Base-by-base conservation (phyloP, 2,113 vertebrate species). In the Phalacrocorax brasilianus region DNA sequence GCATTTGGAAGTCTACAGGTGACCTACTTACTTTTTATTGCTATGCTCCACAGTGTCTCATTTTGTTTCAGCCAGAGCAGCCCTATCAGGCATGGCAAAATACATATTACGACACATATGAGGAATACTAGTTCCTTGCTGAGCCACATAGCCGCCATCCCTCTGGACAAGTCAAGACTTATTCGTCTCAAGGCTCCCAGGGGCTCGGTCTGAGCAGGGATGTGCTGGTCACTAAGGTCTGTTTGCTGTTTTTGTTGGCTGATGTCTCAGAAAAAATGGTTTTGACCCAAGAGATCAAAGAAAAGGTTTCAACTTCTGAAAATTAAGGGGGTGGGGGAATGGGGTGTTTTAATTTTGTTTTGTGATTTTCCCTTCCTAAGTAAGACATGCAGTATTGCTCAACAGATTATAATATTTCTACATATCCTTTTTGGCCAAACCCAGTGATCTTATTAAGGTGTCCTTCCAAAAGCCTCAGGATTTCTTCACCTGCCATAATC, bases 351-450 rank as follows among this genome's bases (percentile, higher is more conserved):
- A 45, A 68, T 80, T 77, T 65, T 67, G 16, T 62, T 85, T 38
- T 24, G 38, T 56, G 56, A 78, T 89, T 82, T 87, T 62, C 9
- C 28, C 20, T 5, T 90, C 58, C 53, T 89, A 73, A 28, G 42
- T 80, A 47, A 94, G 90, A 85, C 66, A 75, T 16, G 35, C 14
- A 40, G 27, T 63, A 58, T 95, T 96, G 49, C 91, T 92, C 53
- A 95, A 91, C 28, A 27, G 20, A 92, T 92, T 95, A 66, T 85
- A 27, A 11, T 78, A 93, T 88, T 94, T 94, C 89, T 92, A 73
- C 58, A 62, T 70, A 80, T 8, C 22, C n/a, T 52, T 93, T 91
- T 73, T 88, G 78, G 82, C 88, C 58, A 94, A 94, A 91, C 40
- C 30, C 28, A 58, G 17, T 18, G 45, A 82, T 94, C 71, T 88